These are phyloP conservation scores for Paralinhomoeus sp. DNA, from an alignment of 2,888 invertebrate genomes.

Conservation along the genomic window DNA sequence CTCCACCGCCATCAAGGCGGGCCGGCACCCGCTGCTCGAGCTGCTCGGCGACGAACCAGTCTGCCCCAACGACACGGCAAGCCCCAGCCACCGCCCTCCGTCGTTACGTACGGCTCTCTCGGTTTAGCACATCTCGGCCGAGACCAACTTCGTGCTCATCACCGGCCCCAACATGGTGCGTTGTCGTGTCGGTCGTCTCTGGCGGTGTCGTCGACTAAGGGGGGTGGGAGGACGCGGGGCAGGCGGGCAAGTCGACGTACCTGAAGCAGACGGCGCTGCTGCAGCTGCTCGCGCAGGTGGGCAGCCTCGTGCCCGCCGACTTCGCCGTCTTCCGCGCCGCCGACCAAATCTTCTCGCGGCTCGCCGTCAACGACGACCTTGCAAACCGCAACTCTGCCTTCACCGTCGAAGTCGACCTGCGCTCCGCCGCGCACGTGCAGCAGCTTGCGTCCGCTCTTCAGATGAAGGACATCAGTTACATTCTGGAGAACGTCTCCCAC, in stretches of 20 bases:
- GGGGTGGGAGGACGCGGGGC: neutral
- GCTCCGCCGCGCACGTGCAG: no score
- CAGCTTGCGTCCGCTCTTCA: no score
- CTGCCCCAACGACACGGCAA: constrained; percentile 52
- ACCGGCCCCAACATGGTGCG: constrained; percentile 79
- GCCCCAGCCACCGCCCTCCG: no score
- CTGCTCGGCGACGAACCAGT: constrained; percentile 38
- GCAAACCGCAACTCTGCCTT: constrained; percentile 62
- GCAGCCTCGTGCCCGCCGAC: constrained; percentile 59
- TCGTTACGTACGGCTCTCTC: no score
- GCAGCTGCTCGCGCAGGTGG: constrained; percentile 78
- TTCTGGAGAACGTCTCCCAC: constrained; percentile 47
- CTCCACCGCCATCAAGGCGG: constrained; percentile 44
- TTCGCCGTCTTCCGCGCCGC: constrained; percentile 30
- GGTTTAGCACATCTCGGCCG: constrained; percentile 45
- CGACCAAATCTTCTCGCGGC: constrained; percentile 56
- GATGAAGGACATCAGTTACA: constrained; percentile 61
- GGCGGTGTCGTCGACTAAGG: neutral
- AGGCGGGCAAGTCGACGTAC: constrained; percentile 74
- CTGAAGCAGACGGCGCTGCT: constrained; percentile 60
- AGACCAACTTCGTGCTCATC: constrained; percentile 55
- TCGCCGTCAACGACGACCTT: constrained; percentile 59
- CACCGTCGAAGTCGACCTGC: constrained; percentile 58
- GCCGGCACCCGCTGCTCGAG: constrained; percentile 61
- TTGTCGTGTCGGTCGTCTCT: no score